A percentile compares a stretch with the other conserved stretches of the same genome.
Conservation (phyloP, 92 coral and sea anemone species). For the Anthopleura xanthogrammica region DNA sequence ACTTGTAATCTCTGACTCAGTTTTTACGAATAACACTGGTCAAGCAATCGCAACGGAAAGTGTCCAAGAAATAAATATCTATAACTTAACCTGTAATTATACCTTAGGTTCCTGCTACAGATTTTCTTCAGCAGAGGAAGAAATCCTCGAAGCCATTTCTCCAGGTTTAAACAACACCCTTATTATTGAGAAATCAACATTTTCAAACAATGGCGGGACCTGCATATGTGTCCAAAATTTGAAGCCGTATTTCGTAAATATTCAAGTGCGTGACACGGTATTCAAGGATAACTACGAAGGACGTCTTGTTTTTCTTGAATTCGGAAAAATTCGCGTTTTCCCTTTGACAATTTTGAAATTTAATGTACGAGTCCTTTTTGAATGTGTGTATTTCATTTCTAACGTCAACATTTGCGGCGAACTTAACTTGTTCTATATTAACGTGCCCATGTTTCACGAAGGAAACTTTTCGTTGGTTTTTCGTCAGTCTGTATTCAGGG, state of each 20-base stretch:
- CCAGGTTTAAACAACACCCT: too few species aligned
- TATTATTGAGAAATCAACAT: too few species aligned
- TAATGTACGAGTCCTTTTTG: neutral
- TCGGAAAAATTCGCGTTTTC: too few species aligned
- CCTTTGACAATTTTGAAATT: too few species aligned
- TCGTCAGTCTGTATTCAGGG: conserved; percentile 14
- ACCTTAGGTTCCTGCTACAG: too few species aligned
- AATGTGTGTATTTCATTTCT: neutral
- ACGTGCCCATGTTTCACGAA: neutral
- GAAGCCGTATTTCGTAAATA: neutral
- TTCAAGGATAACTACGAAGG: neutral
- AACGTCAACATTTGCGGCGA: neutral
- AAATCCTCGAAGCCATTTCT: too few species aligned
- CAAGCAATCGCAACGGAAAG: neutral
- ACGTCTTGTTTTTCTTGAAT: neutral
- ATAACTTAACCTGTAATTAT: too few species aligned
- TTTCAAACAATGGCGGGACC: too few species aligned
- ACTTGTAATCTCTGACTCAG: neutral
- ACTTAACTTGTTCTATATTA: neutral
- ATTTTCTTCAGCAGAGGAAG: too few species aligned
- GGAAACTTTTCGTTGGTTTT: conserved; percentile 2
- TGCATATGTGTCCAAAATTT: too few species aligned
- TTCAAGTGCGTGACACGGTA: neutral
- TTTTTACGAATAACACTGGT: neutral
- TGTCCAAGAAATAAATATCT: too few species aligned